A percentile compares a stretch with the other conserved stretches of the same genome.
Conservation (phyloP, 2,888 invertebrate genomes). For the Andricus curvator region DNA sequence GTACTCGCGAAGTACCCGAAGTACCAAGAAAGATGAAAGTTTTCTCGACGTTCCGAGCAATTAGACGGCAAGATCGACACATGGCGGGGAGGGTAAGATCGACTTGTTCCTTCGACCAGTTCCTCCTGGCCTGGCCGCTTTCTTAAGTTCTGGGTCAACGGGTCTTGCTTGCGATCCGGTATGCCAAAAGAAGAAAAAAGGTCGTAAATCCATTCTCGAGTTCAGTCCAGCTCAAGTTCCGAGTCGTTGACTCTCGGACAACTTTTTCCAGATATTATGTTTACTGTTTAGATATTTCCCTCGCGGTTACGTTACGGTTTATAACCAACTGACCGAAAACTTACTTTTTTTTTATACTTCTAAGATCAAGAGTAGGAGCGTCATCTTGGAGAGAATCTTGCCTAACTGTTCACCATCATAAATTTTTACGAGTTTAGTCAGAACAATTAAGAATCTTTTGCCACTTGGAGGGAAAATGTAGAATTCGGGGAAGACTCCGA, state of each 20-base stretch:
- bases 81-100: constrained; percentile 55
- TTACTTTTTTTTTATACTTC: background rate
- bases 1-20: constrained; percentile 1
- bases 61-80: constrained; percentile 67
- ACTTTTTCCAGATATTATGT: background rate
- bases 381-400: background rate
- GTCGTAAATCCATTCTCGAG: constrained; percentile 38
- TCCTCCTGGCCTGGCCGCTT: constrained; percentile 63
- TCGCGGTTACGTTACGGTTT: background rate
- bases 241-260: constrained; percentile 39
- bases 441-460: background rate
- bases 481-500: background rate
- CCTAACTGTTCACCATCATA: background rate
- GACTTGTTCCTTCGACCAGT: constrained; percentile 53
- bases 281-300: background rate
- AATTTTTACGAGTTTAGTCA: background rate
- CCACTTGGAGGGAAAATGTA: background rate
- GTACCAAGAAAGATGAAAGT: constrained; percentile 64
- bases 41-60: constrained; percentile 67
- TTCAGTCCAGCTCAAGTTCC: constrained; percentile 29
- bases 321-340: too few species aligned
- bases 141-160: constrained; percentile 74
- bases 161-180: constrained; percentile 57
- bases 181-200: constrained; percentile 47
- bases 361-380: background rate